phyloP scores from a whole-genome alignment of 37 sponge, comb jelly and placozoan genomes.

The Eunapius fragilis region DNA sequence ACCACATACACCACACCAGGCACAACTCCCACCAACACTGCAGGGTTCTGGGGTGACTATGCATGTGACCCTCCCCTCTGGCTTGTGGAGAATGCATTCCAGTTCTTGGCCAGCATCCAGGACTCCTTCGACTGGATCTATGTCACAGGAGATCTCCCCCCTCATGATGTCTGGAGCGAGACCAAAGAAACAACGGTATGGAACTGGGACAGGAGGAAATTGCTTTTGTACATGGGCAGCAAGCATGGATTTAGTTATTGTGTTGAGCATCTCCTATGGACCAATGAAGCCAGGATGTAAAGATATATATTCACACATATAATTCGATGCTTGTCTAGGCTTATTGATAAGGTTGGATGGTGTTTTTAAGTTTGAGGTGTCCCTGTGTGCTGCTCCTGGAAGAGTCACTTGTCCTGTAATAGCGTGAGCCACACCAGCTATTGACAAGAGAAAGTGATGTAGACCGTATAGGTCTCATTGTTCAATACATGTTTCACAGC shows the following conservation, averaged over 20 bases:
- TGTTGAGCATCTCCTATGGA: too few species aligned
- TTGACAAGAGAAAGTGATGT: too few species aligned
- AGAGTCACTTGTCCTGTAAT: too few species aligned
- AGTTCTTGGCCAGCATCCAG: constrained; percentile 53
- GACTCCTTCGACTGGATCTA: constrained; percentile 87
- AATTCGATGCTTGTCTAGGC: too few species aligned
- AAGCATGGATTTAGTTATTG: not conserved
- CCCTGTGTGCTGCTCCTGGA: too few species aligned
- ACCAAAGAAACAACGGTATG: constrained; percentile 66
- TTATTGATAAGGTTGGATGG: too few species aligned
- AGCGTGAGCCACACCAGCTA: too few species aligned
- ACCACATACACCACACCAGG: not conserved
- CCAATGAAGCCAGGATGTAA: too few species aligned
- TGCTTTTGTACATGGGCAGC: not conserved
- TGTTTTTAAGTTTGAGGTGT: too few species aligned
- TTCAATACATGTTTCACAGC: too few species aligned
- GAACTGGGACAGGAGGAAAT: not conserved
- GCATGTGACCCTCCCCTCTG: constrained; percentile 78
- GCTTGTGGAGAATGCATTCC: constrained; percentile 70
- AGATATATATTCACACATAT: too few species aligned
- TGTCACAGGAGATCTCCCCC: constrained; percentile 94
- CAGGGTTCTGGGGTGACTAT: constrained; percentile 93
- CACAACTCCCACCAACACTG: constrained; percentile 36
- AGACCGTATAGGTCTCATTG: not conserved
- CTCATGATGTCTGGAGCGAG: constrained; percentile 98